Conservation (phyloP, 2,797 vertebrate genomes). For the Trichosurus vulpecula region DNA sequence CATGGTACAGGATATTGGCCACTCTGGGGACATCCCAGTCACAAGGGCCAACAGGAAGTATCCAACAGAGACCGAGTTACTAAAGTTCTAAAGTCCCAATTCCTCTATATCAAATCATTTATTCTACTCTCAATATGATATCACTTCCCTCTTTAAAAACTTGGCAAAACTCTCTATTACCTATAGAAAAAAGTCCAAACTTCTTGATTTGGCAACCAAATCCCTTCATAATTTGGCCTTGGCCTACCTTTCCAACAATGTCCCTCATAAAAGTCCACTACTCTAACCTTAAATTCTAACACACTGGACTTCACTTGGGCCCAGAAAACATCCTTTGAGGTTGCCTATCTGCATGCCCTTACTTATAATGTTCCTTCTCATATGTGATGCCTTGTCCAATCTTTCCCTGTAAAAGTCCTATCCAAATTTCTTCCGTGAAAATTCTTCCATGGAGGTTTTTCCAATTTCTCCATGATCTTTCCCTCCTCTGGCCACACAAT, state of each 20-base stretch:
- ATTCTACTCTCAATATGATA: background rate
- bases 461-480: background rate
- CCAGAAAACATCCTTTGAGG: background rate
- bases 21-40: background rate
- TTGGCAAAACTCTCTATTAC: background rate
- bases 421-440: background rate
- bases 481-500: background rate
- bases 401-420: background rate
- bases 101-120: background rate
- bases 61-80: background rate
- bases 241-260: background rate
- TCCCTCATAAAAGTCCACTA: background rate
- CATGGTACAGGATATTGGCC: background rate
- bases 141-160: background rate
- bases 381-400: background rate
- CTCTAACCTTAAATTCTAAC: background rate
- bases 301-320: too few species aligned
- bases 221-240: background rate
- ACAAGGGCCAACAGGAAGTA: background rate
- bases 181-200: background rate
- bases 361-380: background rate
- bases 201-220: background rate
- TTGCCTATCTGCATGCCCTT: background rate
- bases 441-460: background rate
- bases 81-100: background rate